Evolutionary conservation across 2,113 vertebrate species (phyloP), one percentile per base, ranked within the genome.

Genomic region (Paradisaea rubra): DNA sequence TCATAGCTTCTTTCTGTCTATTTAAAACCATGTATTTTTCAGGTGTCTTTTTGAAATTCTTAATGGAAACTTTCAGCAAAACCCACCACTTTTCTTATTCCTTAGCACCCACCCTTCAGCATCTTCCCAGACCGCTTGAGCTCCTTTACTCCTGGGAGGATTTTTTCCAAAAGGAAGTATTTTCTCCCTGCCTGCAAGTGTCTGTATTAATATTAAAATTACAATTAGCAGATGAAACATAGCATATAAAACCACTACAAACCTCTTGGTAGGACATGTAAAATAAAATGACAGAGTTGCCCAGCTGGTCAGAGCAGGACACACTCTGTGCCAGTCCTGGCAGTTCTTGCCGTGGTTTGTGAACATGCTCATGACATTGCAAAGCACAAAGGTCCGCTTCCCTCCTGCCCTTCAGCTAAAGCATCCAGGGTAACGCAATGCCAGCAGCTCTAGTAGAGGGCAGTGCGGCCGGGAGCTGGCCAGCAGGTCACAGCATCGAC

Each of bases 161-260:
- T 11, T 89, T 61, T 54, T 78, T 87, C 44, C 7, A 3, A 91
- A 95, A 79, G 39, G 44, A 78, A 87, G 3, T 91, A 71, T 66
- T 84, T 79, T 81, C n/a, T 89, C 41, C 64, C 54, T 88, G 54
- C 18, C 53, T 83, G 41, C 45, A 89, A 91, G 42, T 66, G 57
- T 59, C 72, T 5, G 0, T 95, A 87, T 95, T 91, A 89, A 87
- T 92, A 74, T 89, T 85, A 87, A 87, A 91, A 95, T 71, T 85
- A n/a, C 56, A 71, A 78, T 91, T 86, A 91, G 30, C 0, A 2
- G 41, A 69, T 52, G 57, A 91, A 91, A 60, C 21, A 14, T 86
- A 65, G 49, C 33, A 22, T 83, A 57, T 63, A 65, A 92, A 80
- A 39, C 39, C 39, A 39, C 39, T 39, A 39, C 39, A 39, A 39